Evolutionary conservation across 2,797 vertebrate species (phyloP), one percentile per base, ranked within the genome.

Genomic region (Aldrovandia affinis): DNA sequence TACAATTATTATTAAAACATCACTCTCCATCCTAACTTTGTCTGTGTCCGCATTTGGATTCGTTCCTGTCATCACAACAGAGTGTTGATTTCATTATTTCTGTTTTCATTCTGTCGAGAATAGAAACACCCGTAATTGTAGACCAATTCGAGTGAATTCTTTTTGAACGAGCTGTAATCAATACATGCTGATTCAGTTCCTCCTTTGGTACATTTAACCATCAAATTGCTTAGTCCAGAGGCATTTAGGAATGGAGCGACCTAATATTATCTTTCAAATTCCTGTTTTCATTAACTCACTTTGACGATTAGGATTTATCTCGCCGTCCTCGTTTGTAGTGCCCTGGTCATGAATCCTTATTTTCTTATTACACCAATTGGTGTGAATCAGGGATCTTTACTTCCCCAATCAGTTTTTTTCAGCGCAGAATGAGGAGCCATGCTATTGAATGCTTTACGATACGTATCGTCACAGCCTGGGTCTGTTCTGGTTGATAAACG

Each of bases 331-430:
- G 94, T 93, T 93, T 92, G 75, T 86, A 81, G 70, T 54, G 55
- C 85, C 86, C 90, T 83, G 36, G 89, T 91, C 83, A 83, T 88
- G 88, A 89, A 87, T 89, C 91, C 91, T 92, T 92, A 95, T 93
- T 88, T 87, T 84, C 87, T 88, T 70, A 93, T 93, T 91, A 89
- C 84, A 59, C 63, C 84, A 88, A 91, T 87, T 81, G 87, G 87
- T 83, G 68, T 86, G 86, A 93, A 89, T 89, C 84, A 84, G 75
- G 81, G 83, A 59, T 88, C 89, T 88, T 92, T 78, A 91, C 73
- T 75, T 59, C 78, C 88, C 88, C 81, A 20, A 55, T 88, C 86
- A 90, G 83, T 86, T 81, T 84, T 87, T 79, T 79, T 89, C 84
- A 84, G 61, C 82, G 86, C 70, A 82, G 91, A 84, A 88, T 87